Evolutionary conservation across 2,888 invertebrate genomes (phyloP).

Genomic region (Aproaerema taeniolella): DNA sequence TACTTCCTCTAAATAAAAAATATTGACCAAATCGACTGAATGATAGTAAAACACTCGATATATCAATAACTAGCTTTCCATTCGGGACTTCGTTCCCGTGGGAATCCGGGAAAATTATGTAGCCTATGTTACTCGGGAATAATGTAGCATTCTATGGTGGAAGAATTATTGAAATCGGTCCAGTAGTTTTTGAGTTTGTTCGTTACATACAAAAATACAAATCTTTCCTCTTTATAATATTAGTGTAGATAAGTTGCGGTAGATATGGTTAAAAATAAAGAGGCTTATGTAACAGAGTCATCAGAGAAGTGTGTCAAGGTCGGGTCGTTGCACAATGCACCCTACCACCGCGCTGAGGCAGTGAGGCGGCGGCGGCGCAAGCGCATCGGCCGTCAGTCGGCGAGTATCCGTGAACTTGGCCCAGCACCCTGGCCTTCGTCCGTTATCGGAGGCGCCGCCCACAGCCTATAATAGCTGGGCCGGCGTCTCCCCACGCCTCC

Average conservation of each 20-base stretch:
- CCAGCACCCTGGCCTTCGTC: constrained; percentile 60
- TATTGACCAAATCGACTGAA: no score
- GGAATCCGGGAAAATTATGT: no score
- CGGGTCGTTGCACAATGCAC: constrained; percentile 10
- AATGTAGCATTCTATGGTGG: no score
- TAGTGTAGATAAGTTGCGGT: no score
- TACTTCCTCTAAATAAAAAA: no score
- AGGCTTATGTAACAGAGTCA: constrained; percentile 4
- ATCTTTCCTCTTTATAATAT: no score
- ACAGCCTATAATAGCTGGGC: constrained; percentile 75
- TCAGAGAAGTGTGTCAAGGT: constrained; percentile 11
- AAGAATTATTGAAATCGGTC: no score
- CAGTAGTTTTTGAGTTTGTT: no score
- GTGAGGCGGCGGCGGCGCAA: not conserved
- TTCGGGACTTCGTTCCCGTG: no score
- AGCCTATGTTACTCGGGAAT: no score
- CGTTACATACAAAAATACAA: no score
- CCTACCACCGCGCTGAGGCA: constrained; percentile 6
- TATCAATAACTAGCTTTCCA: constrained; percentile 2
- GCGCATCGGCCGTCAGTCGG: constrained; percentile 38
- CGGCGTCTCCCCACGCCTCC: constrained; percentile 68
- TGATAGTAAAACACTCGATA: not conserved
- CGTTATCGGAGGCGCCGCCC: constrained; percentile 70
- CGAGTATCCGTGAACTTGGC: constrained; percentile 74
- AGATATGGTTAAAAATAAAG: no score